Evolutionary conservation across 2,113 vertebrate species (phyloP).

Genomic region (Phodopus roborovskii): DNA sequence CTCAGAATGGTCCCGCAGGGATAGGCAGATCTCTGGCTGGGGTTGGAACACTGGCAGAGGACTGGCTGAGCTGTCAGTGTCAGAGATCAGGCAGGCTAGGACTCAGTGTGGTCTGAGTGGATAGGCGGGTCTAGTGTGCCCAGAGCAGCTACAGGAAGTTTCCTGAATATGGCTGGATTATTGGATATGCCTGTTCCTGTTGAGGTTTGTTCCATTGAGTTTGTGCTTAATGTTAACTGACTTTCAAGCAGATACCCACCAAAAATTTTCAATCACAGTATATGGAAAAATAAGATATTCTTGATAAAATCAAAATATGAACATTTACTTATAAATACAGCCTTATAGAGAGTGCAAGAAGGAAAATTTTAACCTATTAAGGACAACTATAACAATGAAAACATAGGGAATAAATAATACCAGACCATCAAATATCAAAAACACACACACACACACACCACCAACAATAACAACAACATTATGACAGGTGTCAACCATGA

Average conservation of each 20-base stretch:
- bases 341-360: not conserved
- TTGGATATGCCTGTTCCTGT: too few relatives aligned
- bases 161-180: too few relatives aligned
- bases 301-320: not conserved
- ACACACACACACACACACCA: not conserved
- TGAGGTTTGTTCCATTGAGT: too few relatives aligned
- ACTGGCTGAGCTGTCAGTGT: too few relatives aligned
- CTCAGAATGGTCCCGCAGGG: too few relatives aligned
- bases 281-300: not conserved
- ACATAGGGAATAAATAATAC: not conserved
- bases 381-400: not conserved
- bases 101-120: too few relatives aligned
- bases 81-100: too few relatives aligned
- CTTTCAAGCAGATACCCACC: not conserved
- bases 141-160: too few relatives aligned
- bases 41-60: too few relatives aligned
- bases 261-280: not conserved
- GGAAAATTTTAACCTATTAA: not conserved
- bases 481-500: not conserved
- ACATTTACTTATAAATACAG: not conserved
- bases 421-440: not conserved
- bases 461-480: not conserved
- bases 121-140: too few relatives aligned
- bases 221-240: too few relatives aligned
- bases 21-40: too few relatives aligned